Evolutionary conservation across 2,888 invertebrate genomes (phyloP), one percentile per base, ranked within the genome.

Genomic region (Schrankia costaestrigalis): DNA sequence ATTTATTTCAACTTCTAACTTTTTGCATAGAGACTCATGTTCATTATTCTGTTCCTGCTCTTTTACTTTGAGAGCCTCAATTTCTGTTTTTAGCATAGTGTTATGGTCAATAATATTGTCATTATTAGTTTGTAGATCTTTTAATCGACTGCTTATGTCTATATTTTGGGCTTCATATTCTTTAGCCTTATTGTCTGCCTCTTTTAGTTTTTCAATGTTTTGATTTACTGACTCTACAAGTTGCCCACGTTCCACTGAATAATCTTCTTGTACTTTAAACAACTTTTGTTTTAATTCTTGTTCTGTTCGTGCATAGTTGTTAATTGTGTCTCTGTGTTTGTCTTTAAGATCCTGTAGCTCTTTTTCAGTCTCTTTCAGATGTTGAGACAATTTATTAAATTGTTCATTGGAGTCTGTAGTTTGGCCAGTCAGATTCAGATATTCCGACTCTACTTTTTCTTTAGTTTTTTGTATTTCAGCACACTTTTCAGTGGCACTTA

Each of bases 351-450:
- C 75, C 56, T 90, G 89, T 19, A 90, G 73, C 45, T 90, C 88
- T 48, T 86, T 89, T 59, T 91, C 91, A 24, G 91, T 90, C 10
- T 83, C 81, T 53, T 89, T 86, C 1, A 91, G 66, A 49, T 90
- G 89, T 45, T 89, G 88, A 2, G 89, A 87, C 18, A 91, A 67
- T 49, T 89, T 86, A 35, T 82, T 75, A 29, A 91, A 82, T 54
- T 92, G 90, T 37, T 89, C 89, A 52, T 89, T 90, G 1, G 91
- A 91, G 63, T 92, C 89, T 9, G 88, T 89, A 0, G 91, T 85
- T 43, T 90, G 89, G 25, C 87, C 90, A 29, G 90, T 90, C 21
- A 92, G 65, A 58, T 85, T 87, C 31, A 89, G 74, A 41, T 93
- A 88, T 62, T 92, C 91, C 3, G 82, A 63, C 72, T 92, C 91